These are phyloP conservation scores for Margaritifera margaritifera DNA, from an alignment of 2,888 invertebrate genomes.

Conservation along the genomic window DNA sequence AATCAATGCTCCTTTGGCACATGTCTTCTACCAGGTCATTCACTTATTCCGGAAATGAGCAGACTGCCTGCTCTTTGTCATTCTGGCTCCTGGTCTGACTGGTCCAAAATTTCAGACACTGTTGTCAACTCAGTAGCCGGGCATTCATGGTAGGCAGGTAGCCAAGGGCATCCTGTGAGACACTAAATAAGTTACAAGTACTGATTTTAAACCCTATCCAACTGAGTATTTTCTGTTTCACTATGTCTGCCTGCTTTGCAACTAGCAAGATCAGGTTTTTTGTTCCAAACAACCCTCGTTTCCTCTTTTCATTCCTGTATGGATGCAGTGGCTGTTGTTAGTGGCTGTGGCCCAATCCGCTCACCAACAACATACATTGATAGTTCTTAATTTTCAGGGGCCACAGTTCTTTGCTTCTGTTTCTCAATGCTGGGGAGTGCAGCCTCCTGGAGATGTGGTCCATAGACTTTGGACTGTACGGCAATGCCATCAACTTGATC, in stretches of 20 bases:
- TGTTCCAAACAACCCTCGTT: too few species aligned
- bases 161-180: conserved; percentile 5
- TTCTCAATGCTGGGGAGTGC: not conserved
- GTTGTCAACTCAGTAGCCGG: conserved; percentile 5
- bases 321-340: not conserved
- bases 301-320: not conserved
- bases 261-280: too few species aligned
- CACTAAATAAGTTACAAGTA: not conserved
- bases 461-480: conserved; percentile 23
- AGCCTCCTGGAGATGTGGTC: not conserved
- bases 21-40: conserved; percentile 3
- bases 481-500: conserved; percentile 47
- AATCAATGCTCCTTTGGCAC: not conserved
- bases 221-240: not conserved
- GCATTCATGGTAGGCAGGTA: conserved; percentile 10
- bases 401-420: not conserved
- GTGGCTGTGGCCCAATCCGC: not conserved
- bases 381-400: not conserved
- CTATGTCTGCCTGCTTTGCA: not conserved
- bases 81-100: not conserved
- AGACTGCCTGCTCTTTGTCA: not conserved
- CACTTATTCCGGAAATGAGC: not conserved
- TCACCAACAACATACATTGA: not conserved
- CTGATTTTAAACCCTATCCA: conserved; percentile 4
- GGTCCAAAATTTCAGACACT: not conserved